Percentiles rank a stretch among this genome's conserved stretches.
Evolutionary conservation across 1,140 invertebrate genomes (phyloP).

Genomic region (Drosophila ogumai): DNA sequence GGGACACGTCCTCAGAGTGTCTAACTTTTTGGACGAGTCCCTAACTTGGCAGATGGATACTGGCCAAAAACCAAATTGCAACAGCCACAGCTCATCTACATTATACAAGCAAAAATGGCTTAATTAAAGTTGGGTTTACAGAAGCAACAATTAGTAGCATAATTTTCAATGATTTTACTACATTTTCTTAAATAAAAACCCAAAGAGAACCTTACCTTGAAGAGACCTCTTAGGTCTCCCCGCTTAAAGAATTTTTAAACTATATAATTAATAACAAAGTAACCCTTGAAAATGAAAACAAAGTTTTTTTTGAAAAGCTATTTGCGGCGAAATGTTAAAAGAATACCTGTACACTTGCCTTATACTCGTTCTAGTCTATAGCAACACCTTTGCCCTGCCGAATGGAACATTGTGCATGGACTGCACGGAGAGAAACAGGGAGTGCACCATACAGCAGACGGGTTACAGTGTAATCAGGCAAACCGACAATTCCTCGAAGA

Average conservation of each 20-base stretch:
- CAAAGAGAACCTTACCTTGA: not conserved
- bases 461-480: not conserved
- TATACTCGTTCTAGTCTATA: not conserved
- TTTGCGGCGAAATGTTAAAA: not conserved
- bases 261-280: not conserved
- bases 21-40: constrained; percentile 5
- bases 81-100: not conserved
- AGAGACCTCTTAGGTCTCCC: no score
- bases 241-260: no score
- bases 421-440: not conserved
- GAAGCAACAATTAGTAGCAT: no score
- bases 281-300: not conserved
- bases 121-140: no score
- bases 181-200: no score
- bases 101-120: no score
- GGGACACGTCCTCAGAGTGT: not conserved
- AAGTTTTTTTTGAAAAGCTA: not conserved
- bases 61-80: not conserved
- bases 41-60: not conserved
- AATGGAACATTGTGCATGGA: not conserved
- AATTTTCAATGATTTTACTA: no score
- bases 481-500: no score
- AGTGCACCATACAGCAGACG: not conserved
- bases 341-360: not conserved
- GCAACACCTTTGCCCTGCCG: not conserved